Base-by-base conservation (phyloP, 2,888 invertebrate species). In the Proisotoma minuta region DNA sequence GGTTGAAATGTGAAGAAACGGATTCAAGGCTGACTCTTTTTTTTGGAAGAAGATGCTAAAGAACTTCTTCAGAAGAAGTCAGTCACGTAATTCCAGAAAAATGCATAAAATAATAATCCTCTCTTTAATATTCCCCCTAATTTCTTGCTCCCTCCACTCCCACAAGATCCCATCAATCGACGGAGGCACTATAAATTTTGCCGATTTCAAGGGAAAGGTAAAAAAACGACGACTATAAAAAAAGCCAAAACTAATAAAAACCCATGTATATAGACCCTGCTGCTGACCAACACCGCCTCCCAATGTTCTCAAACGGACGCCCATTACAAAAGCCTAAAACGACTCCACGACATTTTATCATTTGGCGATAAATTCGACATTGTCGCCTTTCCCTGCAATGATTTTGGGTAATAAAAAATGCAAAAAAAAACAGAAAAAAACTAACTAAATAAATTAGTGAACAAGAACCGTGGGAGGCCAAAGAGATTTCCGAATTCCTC, bases 281-380 rank as follows among this genome's bases (percentile, higher is more conserved):
- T 82, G 47, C 77, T 81, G 15, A 80, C 80, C 3, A 82, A 82
- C 75, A 80, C 81, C 5, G 82, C 82, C 1, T 80, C 79, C 65
- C 77, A 79, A 59, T 82, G 82, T 76, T 80, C 81, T 5, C 81
- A 77, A 70, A 81, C 81, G 39, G 80, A 81, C 60, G 66, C 73
- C 15, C 80, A 81, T 67, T 80, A 81, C 70, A 77, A 75, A 60
- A 75, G 73, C n/a, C 71, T 81, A 34, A 77, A 76, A 8, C 68
- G 76, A 43, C 68, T 81, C 2, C 78, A 81, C 62, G 75, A 78
- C 60, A 75, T 77, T 22, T 72, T 80, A n/a, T 75, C 74, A 47
- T 73, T 69, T 60, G 74, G 72, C 22, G 73, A 73, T 48, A 73
- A 72, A 56, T 81, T 82, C 72, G 76, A 76, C 43, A 77, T 82